Base-by-base conservation (phyloP, 1,140 invertebrate genomes). In the Vanessa atalanta region DNA sequence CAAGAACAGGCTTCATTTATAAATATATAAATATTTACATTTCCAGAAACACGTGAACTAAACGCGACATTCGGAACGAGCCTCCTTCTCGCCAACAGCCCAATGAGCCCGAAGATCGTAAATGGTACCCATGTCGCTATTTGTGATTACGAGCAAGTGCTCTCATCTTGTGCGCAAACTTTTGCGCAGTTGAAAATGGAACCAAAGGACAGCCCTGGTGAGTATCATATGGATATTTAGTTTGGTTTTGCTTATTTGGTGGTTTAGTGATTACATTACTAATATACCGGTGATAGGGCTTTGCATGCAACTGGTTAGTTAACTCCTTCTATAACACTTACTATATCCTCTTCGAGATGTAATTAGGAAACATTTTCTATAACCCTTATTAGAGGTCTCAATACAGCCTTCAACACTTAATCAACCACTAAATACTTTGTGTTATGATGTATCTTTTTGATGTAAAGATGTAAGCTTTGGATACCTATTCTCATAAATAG, bases 111-210 rank as follows among this genome's bases (percentile, higher is more conserved):
- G 0, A 99, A 99, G 93, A 97, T 99, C 20, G 97, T 99, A 9
- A 99, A 99, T 83, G 98, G 98, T 0, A 99, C 97, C 77, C 99
- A 98, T 92, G 98, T 97, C 0, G 98, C 98, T 9, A 96, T 99
- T 73, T 98, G 98, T 83, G 98, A 99, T 85, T 96, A 97, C 47
- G 96, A 95, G 67, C 97, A 98, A 81, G 94, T 97, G 15, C 94
- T 98, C 64, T 95, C 95, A 23, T 97, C 97, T 75, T 97, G 96
- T 88, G 95, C 96, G 65, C 95, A 95, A 82, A 95, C 95, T n/a
- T 95, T 96, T 79, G 94, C 94, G 23, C 94, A 95, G 78, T 83
- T 96, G 31, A 94, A 95, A 76, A 93, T 95, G 83, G 94, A 96
- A 73, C 93, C 94, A 2, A 95, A 96, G 84, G 96, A 97, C 79